A percentile compares a stretch with the other conserved stretches of the same genome.
phyloP scores from a whole-genome alignment of 1,140 invertebrate species.

The Ridgeia piscesae region DNA sequence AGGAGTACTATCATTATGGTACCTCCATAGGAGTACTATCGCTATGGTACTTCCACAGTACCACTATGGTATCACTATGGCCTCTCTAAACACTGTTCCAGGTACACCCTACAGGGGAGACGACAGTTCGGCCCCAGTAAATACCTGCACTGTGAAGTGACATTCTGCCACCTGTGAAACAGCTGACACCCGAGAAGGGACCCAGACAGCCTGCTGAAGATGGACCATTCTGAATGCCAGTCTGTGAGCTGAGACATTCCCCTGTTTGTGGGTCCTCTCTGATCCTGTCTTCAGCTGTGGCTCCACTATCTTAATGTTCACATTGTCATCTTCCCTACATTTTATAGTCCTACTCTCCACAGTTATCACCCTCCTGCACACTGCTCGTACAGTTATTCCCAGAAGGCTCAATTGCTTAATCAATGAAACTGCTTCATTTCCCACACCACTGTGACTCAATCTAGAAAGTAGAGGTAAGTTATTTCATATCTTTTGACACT shows the following conservation, averaged over 20 bases:
- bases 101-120: not conserved
- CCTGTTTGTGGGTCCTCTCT: not conserved
- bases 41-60: no score
- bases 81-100: no score
- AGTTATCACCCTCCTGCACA: not conserved
- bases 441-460: not conserved
- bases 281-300: not conserved
- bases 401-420: not conserved
- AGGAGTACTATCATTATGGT: no score
- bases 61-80: no score
- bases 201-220: not conserved
- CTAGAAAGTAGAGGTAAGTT: no score
- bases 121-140: not conserved
- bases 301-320: not conserved
- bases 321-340: not conserved
- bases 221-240: not conserved
- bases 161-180: not conserved
- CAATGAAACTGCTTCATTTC: not conserved
- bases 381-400: not conserved
- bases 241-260: not conserved
- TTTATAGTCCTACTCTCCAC: not conserved
- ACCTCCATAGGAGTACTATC: no score
- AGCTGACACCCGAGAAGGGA: not conserved
- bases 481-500: no score
- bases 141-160: not conserved